Evolutionary conservation across 2,113 vertebrate species (phyloP).

Genomic region (Pavo muticus): DNA sequence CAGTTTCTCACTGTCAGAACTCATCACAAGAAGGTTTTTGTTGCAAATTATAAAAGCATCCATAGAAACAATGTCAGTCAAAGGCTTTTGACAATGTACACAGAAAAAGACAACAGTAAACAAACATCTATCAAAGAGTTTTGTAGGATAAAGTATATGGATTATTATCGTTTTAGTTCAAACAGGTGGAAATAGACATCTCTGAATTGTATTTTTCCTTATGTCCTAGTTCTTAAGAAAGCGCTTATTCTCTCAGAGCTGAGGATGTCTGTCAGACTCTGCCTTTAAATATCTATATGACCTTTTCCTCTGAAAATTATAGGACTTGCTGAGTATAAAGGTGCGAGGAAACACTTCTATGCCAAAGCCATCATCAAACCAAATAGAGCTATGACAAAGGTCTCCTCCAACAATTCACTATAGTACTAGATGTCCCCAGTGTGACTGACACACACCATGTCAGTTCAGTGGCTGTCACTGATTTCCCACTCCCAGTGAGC

Average conservation of each 20-base stretch:
- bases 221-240: neutral
- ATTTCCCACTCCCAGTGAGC: neutral
- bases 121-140: neutral
- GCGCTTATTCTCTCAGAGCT: neutral
- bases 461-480: neutral
- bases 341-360: rapidly evolving
- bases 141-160: neutral
- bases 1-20: neutral
- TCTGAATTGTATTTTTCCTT: neutral
- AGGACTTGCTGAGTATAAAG: neutral
- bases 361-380: neutral
- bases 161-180: neutral
- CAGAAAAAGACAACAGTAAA: neutral
- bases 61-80: neutral
- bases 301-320: neutral
- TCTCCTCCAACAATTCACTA: neutral
- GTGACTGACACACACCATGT: neutral
- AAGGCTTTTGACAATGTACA: neutral
- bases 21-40: neutral
- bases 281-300: neutral
- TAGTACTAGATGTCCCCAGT: neutral
- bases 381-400: neutral
- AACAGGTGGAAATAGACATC: neutral
- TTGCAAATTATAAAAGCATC: neutral
- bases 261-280: neutral